phyloP scores from a whole-genome alignment of 2,888 invertebrate genomes.

The Auanema freiburgensis region DNA sequence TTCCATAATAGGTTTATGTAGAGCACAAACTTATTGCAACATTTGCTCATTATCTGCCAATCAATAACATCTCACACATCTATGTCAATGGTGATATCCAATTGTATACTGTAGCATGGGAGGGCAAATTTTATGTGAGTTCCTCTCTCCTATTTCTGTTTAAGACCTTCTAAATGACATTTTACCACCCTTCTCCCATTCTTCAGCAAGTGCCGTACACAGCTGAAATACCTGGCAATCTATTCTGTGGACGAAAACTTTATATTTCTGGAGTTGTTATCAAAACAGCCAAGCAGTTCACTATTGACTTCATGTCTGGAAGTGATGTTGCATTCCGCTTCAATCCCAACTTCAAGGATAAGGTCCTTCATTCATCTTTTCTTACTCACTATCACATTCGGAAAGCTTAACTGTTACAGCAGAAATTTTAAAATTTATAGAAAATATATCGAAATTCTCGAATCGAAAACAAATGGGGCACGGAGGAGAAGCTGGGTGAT shows the following conservation, averaged over 20 bases:
- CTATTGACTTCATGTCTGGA: conserved; percentile 57
- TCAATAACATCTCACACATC: conserved; percentile 50
- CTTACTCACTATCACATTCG: neutral
- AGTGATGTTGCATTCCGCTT: conserved; percentile 56
- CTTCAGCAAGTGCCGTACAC: conserved; percentile 59
- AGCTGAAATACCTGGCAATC: conserved; percentile 63
- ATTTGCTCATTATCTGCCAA: conserved; percentile 60
- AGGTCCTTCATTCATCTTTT: conserved; percentile 25
- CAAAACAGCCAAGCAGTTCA: conserved; percentile 55
- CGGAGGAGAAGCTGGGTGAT: conserved; percentile 28
- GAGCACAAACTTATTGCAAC: conserved; percentile 61
- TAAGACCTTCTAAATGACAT: neutral
- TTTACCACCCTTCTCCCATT: neutral
- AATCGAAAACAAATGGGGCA: conserved; percentile 41
- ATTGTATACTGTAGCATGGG: conserved; percentile 55
- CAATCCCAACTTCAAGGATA: conserved; percentile 48
- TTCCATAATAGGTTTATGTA: conserved; percentile 47
- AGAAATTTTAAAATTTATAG: conserved; percentile 28
- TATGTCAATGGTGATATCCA: conserved; percentile 58
- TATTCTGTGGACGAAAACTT: conserved; percentile 54
- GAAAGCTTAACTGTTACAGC: neutral
- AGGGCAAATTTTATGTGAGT: conserved; percentile 60
- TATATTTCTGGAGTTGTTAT: conserved; percentile 38
- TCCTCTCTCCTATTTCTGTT: neutral
- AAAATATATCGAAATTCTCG: conserved; percentile 48